Percentiles rank a stretch among this genome's conserved stretches.
phyloP scores from a whole-genome alignment of 2,113 vertebrate species.

The Odontophorus gujanensis region DNA sequence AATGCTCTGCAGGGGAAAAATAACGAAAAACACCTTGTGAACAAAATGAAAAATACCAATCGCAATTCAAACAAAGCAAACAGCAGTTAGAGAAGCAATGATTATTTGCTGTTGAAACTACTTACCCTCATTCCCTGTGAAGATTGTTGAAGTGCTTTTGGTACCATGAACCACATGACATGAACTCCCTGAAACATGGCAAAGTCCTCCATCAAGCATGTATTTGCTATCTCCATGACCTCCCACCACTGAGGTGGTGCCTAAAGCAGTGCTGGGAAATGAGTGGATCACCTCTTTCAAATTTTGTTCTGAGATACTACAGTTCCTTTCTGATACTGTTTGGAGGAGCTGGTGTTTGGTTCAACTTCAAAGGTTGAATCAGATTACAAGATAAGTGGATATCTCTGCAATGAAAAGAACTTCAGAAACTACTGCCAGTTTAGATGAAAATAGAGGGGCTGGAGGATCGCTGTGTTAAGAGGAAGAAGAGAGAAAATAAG shows the following conservation, averaged over 20 bases:
- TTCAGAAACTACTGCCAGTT: conserved; percentile 27
- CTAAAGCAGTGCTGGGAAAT: neutral
- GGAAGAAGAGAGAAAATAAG: neutral
- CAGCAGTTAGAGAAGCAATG: neutral
- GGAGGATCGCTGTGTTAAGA: neutral
- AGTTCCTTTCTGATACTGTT: neutral
- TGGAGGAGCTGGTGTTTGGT: neutral
- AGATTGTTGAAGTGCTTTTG: neutral
- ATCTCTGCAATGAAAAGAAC: conserved; percentile 48
- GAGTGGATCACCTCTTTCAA: neutral
- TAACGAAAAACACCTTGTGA: neutral
- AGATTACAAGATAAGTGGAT: conserved; percentile 67
- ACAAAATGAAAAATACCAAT: neutral
- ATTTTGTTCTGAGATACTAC: neutral
- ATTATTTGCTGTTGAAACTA: neutral
- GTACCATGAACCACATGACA: neutral
- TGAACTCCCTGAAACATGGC: neutral
- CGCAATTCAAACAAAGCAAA: neutral
- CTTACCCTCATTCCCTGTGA: neutral
- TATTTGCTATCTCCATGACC: neutral
- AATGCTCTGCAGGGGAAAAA: rapidly evolving
- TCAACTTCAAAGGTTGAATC: conserved; percentile 54
- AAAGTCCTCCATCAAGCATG: neutral
- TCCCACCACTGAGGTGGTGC: neutral
- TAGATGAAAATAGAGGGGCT: neutral